phyloP scores from a whole-genome alignment of 2,888 invertebrate genomes.

The Lithophane socia region DNA sequence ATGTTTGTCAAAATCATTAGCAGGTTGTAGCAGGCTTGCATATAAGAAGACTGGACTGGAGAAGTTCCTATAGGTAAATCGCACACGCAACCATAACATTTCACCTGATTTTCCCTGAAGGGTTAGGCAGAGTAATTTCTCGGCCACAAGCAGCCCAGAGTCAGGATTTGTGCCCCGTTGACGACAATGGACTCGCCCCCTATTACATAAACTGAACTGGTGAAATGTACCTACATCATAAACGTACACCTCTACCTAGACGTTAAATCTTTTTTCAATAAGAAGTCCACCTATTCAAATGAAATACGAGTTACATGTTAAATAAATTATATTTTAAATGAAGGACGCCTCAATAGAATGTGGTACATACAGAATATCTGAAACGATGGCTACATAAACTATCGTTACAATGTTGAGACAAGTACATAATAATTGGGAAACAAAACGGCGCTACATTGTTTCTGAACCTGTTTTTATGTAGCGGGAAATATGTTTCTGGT shows the following conservation, averaged over 20 bases:
- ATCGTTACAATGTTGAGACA: constrained; percentile 11
- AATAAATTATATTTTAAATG: constrained; percentile 12
- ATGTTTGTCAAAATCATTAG: not conserved
- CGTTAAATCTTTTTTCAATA: not conserved
- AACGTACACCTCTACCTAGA: not conserved
- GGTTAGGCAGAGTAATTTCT: not conserved
- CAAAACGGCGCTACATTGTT: constrained; percentile 1
- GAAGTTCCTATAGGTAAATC: not conserved
- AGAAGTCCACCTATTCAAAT: not conserved
- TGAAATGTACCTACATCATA: not conserved
- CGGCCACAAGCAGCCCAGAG: not conserved
- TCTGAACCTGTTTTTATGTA: not conserved
- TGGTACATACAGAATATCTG: not conserved
- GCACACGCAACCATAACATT: not conserved
- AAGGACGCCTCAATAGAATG: not conserved
- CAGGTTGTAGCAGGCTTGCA: not conserved
- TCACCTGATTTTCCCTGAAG: not conserved
- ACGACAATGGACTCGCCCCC: not conserved
- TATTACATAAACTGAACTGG: not conserved
- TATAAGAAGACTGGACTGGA: not conserved
- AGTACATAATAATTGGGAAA: not conserved
- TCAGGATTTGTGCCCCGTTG: not conserved
- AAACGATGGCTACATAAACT: not conserved
- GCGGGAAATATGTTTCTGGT: not conserved
- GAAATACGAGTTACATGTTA: not conserved